A percentile compares a stretch with the other conserved stretches of the same genome.
Evolutionary conservation across 1,140 invertebrate species (phyloP).

Genomic region (Ceratoteleas bidentatus): DNA sequence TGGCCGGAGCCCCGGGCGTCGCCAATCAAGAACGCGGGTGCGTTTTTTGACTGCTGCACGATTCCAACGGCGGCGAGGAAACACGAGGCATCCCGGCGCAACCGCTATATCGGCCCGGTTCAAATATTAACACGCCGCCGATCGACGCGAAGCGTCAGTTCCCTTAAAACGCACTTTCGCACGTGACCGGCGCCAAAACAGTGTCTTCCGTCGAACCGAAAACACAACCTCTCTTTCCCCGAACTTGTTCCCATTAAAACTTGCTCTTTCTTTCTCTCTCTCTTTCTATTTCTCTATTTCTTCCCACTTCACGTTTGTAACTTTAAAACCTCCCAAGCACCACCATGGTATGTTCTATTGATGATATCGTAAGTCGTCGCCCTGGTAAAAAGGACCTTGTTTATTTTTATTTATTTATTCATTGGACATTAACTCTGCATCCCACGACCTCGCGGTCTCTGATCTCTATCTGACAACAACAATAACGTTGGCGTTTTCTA

Average conservation of each 20-base stretch:
- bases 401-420: slow-evolving; percentile 70
- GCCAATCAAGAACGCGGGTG: slow-evolving; percentile 48
- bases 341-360: slow-evolving; percentile 80
- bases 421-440: slow-evolving; percentile 46
- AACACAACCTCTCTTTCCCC: not conserved
- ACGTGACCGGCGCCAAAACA: slow-evolving; percentile 13
- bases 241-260: slow-evolving; percentile 9
- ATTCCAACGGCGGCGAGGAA: slow-evolving; percentile 44
- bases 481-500: slow-evolving; percentile 38
- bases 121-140: slow-evolving; percentile 76
- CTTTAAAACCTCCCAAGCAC: slow-evolving; percentile 46
- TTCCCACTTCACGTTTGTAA: slow-evolving; percentile 19
- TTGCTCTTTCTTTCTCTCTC: slow-evolving; percentile 17
- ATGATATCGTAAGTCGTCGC: slow-evolving; percentile 80
- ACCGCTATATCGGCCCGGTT: slow-evolving; percentile 78
- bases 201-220: not conserved
- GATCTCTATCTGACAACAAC: slow-evolving; percentile 8
- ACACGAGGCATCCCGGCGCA: slow-evolving; percentile 68
- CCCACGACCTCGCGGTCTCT: slow-evolving; percentile 51
- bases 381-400: slow-evolving; percentile 77
- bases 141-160: slow-evolving; percentile 66
- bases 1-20: slow-evolving; percentile 65
- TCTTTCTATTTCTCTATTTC: not conserved
- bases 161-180: slow-evolving; percentile 45
- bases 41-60: slow-evolving; percentile 44